A percentile compares a stretch with the other conserved stretches of the same genome.
Evolutionary conservation across 2,888 invertebrate genomes (phyloP).

Genomic region (Trachelus tabidus): DNA sequence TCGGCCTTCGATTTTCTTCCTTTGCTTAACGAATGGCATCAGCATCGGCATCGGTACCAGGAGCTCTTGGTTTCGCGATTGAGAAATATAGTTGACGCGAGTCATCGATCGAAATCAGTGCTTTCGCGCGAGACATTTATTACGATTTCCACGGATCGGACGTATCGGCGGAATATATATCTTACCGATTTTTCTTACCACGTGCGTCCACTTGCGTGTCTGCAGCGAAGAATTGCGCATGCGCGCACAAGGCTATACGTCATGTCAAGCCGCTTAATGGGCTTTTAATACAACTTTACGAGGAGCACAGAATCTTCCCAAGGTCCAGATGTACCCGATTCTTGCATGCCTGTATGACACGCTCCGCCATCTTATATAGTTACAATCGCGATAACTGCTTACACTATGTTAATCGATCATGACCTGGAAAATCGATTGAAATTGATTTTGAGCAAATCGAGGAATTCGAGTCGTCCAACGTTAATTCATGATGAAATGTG

Average conservation of each 20-base stretch:
- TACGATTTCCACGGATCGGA: background rate
- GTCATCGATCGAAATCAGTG: constrained; percentile 6
- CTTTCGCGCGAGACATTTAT: background rate
- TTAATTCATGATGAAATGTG: background rate
- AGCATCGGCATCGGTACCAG: background rate
- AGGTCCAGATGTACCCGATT: background rate
- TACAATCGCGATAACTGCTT: background rate
- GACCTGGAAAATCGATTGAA: too few species aligned
- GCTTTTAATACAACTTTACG: constrained; percentile 54
- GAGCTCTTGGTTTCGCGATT: background rate
- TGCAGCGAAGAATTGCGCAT: constrained; percentile 30
- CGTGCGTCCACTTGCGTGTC: background rate
- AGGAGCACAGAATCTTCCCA: constrained; percentile 12
- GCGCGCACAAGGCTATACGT: constrained; percentile 48
- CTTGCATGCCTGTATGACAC: background rate
- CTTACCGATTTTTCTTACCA: background rate
- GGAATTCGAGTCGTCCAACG: background rate
- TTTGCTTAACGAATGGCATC: background rate
- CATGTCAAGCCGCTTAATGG: constrained; percentile 54
- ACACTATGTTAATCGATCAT: background rate
- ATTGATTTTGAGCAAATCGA: too few species aligned
- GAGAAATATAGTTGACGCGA: constrained; percentile 1
- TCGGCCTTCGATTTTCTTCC: background rate
- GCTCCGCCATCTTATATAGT: background rate
- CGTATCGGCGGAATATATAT: background rate